These are phyloP conservation scores for Stenolophus ochropezus DNA, from an alignment of 2,888 invertebrate species.

Conservation along the genomic window DNA sequence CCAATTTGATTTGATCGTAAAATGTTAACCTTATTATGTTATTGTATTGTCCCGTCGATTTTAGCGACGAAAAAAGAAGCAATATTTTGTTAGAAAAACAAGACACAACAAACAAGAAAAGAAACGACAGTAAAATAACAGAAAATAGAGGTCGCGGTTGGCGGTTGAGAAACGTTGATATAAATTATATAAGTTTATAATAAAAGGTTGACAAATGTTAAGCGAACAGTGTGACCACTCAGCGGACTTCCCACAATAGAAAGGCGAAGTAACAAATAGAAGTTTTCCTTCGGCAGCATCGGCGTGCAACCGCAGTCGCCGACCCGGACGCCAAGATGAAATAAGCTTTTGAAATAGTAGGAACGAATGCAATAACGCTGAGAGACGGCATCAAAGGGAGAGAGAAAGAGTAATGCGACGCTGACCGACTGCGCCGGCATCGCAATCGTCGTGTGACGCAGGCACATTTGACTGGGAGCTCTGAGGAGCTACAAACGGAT, in stretches of 20 bases:
- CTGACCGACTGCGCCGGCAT: background rate
- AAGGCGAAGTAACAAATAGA: conserved; percentile 44
- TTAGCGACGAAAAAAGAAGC: too few relatives aligned
- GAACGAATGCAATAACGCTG: conserved; percentile 57
- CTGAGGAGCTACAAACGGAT: conserved; percentile 9
- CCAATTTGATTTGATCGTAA: too few relatives aligned
- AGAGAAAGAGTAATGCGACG: background rate
- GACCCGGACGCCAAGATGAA: conserved; percentile 47
- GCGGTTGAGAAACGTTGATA: conserved; percentile 2
- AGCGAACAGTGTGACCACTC: conserved; percentile 34
- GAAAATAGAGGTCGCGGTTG: conserved; percentile 15
- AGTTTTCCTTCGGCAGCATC: conserved; percentile 38
- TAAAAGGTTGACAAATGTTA: conserved; percentile 47
- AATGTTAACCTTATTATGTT: too few relatives aligned
- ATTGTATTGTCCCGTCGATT: too few relatives aligned
- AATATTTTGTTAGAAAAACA: background rate
- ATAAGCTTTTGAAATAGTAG: conserved; percentile 59
- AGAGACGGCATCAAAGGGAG: conserved; percentile 43
- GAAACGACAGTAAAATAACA: background rate
- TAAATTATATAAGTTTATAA: conserved; percentile 48
- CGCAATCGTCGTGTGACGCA: conserved; percentile 46
- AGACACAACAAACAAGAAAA: conserved; percentile 5
- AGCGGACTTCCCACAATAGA: conserved; percentile 34
- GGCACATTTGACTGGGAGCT: conserved; percentile 26
- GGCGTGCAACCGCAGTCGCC: conserved; percentile 44